Percentiles rank a stretch among this genome's conserved stretches.
Evolutionary conservation across 1,140 invertebrate species (phyloP).

Genomic region (Formica exsecta): DNA sequence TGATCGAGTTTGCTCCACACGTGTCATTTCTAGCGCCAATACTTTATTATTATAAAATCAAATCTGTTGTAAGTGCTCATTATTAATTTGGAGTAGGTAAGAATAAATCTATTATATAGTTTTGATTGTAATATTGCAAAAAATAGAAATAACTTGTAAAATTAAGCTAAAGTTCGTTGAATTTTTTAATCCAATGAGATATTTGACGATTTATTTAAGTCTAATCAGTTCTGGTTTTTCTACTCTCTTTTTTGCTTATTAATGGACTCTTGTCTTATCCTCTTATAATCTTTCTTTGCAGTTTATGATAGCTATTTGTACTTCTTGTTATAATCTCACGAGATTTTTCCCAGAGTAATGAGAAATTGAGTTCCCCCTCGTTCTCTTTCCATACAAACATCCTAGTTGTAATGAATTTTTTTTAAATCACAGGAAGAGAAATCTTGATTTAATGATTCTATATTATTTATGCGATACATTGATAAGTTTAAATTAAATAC

Average conservation of each 20-base stretch:
- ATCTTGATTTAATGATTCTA: conserved; percentile 21
- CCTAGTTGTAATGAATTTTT: background rate
- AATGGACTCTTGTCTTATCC: background rate
- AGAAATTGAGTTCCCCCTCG: background rate
- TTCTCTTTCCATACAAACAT: background rate
- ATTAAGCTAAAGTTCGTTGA: background rate
- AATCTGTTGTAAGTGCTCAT: background rate
- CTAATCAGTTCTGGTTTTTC: background rate
- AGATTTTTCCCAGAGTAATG: background rate
- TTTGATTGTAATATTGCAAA: background rate
- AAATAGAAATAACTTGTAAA: background rate
- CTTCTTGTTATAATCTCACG: background rate
- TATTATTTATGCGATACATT: conserved; percentile 28
- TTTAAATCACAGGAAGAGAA: background rate
- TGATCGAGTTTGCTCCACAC: no score
- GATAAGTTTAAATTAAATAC: conserved; percentile 12
- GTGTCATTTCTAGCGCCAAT: background rate
- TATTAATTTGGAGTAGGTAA: background rate
- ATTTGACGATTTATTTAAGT: background rate
- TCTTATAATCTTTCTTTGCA: background rate
- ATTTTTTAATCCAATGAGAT: background rate
- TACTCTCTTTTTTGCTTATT: background rate
- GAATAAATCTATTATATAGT: background rate
- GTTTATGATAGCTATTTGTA: background rate
- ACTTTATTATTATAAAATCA: background rate